A percentile compares a stretch with the other conserved stretches of the same genome.
phyloP scores from a whole-genome alignment of 2,888 invertebrate genomes.

The Polydrusus cervinus region DNA sequence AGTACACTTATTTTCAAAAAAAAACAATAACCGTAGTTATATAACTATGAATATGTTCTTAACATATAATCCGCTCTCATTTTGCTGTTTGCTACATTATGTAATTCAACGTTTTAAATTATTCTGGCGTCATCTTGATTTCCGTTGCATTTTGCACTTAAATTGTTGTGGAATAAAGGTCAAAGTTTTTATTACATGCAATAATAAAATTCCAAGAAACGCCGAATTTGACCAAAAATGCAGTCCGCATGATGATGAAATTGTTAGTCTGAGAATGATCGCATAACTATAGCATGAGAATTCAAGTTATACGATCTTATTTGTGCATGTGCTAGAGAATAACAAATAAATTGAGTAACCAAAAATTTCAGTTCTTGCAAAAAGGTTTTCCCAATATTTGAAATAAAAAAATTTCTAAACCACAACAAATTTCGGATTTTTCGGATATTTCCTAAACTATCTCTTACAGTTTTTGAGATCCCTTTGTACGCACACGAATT shows the following conservation, averaged over 20 bases:
- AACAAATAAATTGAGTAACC: too few relatives aligned
- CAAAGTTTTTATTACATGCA: conserved; percentile 3
- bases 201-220: conserved; percentile 10
- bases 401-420: too few relatives aligned
- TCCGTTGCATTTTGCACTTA: background rate
- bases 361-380: too few relatives aligned
- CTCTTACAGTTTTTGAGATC: too few relatives aligned
- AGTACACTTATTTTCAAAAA: too few relatives aligned
- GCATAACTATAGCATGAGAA: background rate
- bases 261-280: background rate
- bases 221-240: conserved; percentile 16
- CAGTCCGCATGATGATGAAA: background rate
- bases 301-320: background rate
- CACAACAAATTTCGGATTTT: too few relatives aligned
- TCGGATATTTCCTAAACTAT: too few relatives aligned
- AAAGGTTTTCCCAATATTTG: too few relatives aligned
- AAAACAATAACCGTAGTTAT: too few relatives aligned
- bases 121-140: background rate
- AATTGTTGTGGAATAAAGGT: background rate
- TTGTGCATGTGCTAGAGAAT: background rate
- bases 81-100: background rate
- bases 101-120: background rate
- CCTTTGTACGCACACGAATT: too few relatives aligned
- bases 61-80: too few relatives aligned
- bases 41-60: too few relatives aligned